These are phyloP conservation scores for Phasianus colchicus DNA, from an alignment of 2,113 vertebrate genomes.

Conservation along the genomic window DNA sequence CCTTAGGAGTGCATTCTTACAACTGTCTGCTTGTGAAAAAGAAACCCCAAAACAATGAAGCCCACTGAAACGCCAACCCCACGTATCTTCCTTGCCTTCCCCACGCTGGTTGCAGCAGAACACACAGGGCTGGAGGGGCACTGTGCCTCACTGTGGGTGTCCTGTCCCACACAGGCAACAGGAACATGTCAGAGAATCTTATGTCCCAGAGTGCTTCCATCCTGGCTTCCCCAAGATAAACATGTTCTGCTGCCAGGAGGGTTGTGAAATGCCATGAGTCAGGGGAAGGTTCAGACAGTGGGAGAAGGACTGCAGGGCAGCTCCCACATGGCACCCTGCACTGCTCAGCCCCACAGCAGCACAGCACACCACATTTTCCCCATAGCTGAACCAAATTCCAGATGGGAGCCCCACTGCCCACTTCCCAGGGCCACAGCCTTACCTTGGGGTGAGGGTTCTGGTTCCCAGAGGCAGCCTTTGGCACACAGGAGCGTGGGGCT, in stretches of 20 bases:
- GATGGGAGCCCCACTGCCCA: fast-evolving
- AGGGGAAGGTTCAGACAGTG: neutral
- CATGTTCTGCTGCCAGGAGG: fast-evolving
- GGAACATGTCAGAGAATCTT: fast-evolving
- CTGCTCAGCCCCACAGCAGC: neutral
- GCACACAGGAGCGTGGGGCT: fast-evolving
- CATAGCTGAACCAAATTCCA: fast-evolving
- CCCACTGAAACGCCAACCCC: neutral
- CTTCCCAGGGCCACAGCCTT: fast-evolving
- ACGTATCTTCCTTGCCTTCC: neutral
- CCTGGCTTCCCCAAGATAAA: neutral
- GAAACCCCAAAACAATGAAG: neutral
- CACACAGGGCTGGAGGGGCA: neutral
- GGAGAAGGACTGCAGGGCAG: fast-evolving
- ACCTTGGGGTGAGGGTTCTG: neutral
- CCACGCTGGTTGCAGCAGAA: too few species aligned
- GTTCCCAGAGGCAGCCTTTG: fast-evolving
- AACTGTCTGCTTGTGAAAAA: neutral
- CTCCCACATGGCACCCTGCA: neutral
- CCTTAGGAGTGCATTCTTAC: neutral
- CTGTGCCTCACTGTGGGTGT: neutral
- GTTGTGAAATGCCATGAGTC: neutral
- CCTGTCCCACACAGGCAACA: neutral
- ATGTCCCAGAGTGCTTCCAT: neutral
- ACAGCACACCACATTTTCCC: neutral